Conservation (phyloP, 2,113 vertebrate species). For the Scatophagus argus region DNA sequence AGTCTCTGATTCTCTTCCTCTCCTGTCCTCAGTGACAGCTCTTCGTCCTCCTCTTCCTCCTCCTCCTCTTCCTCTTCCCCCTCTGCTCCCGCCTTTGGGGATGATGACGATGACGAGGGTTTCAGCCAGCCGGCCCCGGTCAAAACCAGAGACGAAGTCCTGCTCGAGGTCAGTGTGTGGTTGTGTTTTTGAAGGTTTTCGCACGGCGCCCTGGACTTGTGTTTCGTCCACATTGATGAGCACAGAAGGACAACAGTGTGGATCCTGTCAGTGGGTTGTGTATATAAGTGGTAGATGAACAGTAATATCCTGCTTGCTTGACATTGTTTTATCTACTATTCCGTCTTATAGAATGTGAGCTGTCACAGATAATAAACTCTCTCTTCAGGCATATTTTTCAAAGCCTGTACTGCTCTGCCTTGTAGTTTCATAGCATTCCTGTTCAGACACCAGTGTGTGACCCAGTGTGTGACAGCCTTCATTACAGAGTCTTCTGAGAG, state of each 20-base stretch:
- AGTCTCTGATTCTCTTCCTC: neutral
- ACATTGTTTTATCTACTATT: too few species aligned
- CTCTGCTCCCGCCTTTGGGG: slow-evolving; percentile 12
- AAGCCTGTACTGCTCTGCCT: too few species aligned
- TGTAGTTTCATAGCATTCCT: too few species aligned
- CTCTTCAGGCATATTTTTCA: too few species aligned
- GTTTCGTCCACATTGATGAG: neutral
- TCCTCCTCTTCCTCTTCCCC: slow-evolving; percentile 65
- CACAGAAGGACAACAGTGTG: neutral
- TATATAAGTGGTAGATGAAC: neutral
- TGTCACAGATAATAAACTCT: too few species aligned
- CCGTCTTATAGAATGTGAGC: too few species aligned
- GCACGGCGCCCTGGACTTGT: neutral
- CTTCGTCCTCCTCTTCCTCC: slow-evolving; percentile 67
- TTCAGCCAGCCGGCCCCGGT: slow-evolving; percentile 68
- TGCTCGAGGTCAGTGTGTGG: slow-evolving; percentile 67
- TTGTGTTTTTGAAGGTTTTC: neutral
- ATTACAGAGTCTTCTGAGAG: too few species aligned
- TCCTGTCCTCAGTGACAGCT: slow-evolving; percentile 66
- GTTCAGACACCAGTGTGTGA: too few species aligned
- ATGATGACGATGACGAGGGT: slow-evolving; percentile 69
- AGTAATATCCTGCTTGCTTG: too few species aligned
- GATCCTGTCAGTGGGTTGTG: neutral
- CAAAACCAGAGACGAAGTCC: slow-evolving; percentile 67
- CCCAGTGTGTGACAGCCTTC: too few species aligned